A percentile compares a stretch with the other conserved stretches of the same genome.
These are phyloP conservation scores for Cantharis rufa DNA, from an alignment of 2,888 invertebrate genomes.

Conservation along the genomic window DNA sequence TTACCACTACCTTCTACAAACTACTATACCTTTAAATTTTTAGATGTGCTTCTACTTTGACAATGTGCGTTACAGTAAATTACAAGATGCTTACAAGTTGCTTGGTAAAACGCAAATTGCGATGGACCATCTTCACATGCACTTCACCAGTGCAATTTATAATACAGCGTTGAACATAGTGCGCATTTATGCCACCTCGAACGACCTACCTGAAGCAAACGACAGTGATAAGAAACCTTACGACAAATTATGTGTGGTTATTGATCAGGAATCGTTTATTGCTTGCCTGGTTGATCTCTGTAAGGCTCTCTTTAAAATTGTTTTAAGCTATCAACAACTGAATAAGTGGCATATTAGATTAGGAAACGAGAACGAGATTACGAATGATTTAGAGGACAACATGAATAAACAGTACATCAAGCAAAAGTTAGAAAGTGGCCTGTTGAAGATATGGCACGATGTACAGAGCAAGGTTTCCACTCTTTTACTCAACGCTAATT, in stretches of 20 bases:
- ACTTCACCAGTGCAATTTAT: slow-evolving; percentile 91
- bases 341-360: slow-evolving; percentile 73
- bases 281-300: slow-evolving; percentile 84
- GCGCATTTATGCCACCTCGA: slow-evolving; percentile 57
- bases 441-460: slow-evolving; percentile 89
- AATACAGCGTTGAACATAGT: slow-evolving; percentile 69
- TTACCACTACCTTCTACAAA: too few species aligned
- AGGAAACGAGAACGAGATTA: slow-evolving; percentile 40
- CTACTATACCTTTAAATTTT: slow-evolving; percentile 26
- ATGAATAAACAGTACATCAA: slow-evolving; percentile 78
- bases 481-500: slow-evolving; percentile 76
- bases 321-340: slow-evolving; percentile 77
- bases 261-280: slow-evolving; percentile 65
- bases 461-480: slow-evolving; percentile 88
- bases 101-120: slow-evolving; percentile 91
- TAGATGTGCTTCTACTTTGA: slow-evolving; percentile 75
- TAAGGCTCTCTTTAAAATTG: slow-evolving; percentile 81
- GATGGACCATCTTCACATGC: slow-evolving; percentile 88
- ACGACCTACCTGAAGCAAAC: slow-evolving; percentile 44
- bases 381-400: slow-evolving; percentile 63
- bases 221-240: slow-evolving; percentile 72
- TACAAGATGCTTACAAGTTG: slow-evolving; percentile 85
- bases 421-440: slow-evolving; percentile 87
- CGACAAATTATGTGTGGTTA: slow-evolving; percentile 76
- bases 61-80: slow-evolving; percentile 74